phyloP scores from a whole-genome alignment of 2,797 vertebrate species.

The Cottoperca gobio region DNA sequence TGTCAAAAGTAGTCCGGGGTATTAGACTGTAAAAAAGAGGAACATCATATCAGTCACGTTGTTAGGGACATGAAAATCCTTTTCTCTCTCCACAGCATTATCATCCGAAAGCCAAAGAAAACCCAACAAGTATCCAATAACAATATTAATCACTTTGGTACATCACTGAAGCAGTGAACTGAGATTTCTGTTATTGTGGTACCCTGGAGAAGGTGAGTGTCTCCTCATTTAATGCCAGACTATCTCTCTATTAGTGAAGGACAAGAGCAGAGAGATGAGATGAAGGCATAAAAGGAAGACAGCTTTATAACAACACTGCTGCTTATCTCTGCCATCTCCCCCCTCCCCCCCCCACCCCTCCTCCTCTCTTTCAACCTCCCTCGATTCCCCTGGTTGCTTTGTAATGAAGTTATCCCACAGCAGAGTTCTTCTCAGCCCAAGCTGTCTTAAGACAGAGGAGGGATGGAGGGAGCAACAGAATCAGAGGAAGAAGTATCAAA shows the following conservation, averaged over 20 bases:
- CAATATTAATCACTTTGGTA: slow-evolving; percentile 31
- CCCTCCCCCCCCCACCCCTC: not conserved
- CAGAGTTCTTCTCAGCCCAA: slow-evolving; percentile 61
- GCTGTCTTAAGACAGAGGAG: slow-evolving; percentile 60
- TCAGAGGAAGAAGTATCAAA: slow-evolving; percentile 58
- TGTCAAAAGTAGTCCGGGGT: slow-evolving; percentile 4
- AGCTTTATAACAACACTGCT: slow-evolving; percentile 67
- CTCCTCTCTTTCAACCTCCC: slow-evolving; percentile 63
- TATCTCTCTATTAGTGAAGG: slow-evolving; percentile 69
- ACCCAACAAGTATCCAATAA: slow-evolving; percentile 14
- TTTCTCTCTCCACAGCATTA: slow-evolving; percentile 9
- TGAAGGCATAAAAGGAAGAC: slow-evolving; percentile 70
- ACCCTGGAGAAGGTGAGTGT: slow-evolving; percentile 52
- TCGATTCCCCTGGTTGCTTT: slow-evolving; percentile 67
- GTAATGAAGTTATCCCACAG: slow-evolving; percentile 75
- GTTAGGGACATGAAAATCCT: slow-evolving; percentile 5
- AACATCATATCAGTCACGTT: slow-evolving; percentile 6
- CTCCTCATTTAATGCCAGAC: slow-evolving; percentile 55
- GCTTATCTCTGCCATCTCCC: slow-evolving; percentile 57
- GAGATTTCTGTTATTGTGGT: slow-evolving; percentile 42
- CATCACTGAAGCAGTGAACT: slow-evolving; percentile 22
- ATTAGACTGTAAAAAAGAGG: slow-evolving; percentile 4
- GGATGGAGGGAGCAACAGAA: slow-evolving; percentile 56
- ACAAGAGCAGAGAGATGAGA: slow-evolving; percentile 68
- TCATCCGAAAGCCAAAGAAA: slow-evolving; percentile 6